Base-by-base conservation (phyloP, 2,797 vertebrate genomes). In the Acrocephalus scirpaceus region DNA sequence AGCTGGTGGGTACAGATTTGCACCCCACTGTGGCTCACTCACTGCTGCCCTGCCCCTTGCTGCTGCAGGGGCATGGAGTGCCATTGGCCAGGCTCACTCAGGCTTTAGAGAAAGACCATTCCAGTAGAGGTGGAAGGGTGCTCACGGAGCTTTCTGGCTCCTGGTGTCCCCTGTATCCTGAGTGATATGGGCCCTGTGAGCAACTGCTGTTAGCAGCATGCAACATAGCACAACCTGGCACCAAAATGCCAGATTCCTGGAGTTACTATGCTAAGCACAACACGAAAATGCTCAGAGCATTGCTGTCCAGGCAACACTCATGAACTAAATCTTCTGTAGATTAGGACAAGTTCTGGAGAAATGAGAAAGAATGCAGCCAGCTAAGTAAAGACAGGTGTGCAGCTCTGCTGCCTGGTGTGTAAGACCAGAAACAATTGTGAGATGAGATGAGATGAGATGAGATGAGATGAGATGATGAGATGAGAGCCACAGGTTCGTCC, bases 311-410 rank as follows among this genome's bases (percentile, higher is more conserved):
- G 90, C 75, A 96, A 70, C 85, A 56, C 53, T 82, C 73, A 58
- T 65, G 76, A 93, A 73, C 50, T 81, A 95, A 91, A 96, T 95
- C 88, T 95, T 96, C 95, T 75, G 86, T 74, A 93, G 94, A 95
- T 84, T 89, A 96, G 86, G 74, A 92, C 10, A 10, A 2, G 36
- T 95, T 93, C 90, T 95, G 90, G 82, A 89, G 64, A 88, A 96
- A 95, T 69, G 87, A 69, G 86, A 96, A 96, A 86, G 94, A 95
- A 97, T 90, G 90, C 67, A 67, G 82, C 57, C 77, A 82, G 74
- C 50, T 96, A 96, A 97, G 94, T 94, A 87, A 95, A 95, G 91
- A 76, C 96, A 97, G 92, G 96, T 96, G 96, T 94, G 86, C 0
- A 0, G 42, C 75, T 85, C 82, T 69, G 72, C 78, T 90, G 89